Base-by-base conservation (phyloP, 1,140 invertebrate genomes). In the Aphidius gifuensis region DNA sequence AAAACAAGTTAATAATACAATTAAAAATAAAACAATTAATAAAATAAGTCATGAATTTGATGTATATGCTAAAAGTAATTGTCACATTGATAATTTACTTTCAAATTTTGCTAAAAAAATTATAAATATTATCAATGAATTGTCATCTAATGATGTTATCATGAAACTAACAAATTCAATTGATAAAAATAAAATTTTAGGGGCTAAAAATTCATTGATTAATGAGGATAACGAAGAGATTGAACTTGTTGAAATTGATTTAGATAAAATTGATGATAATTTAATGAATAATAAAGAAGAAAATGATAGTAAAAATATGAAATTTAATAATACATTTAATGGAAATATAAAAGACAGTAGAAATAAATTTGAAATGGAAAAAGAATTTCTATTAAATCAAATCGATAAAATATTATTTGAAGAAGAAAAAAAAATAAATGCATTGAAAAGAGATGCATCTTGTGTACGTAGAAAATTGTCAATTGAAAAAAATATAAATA, bases 41-140 rank as follows among this genome's bases (percentile, higher is more conserved):
- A 64, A 44, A 21, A 42, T 72, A 9, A 62, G 56, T 23, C 54
- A 48, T 11, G 56, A 64, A 38, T 38, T 71, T 46, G 58, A 58
- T n/a, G 55, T 64, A 21, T 69, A 65, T 6, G 39, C 47, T 43
- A 61, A 47, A n/a, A 62, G 62, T 39, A 68, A 73, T 53, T 61
- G 59, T 44, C 23, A 40, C 40, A 50, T 71, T 16, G 71, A 71
- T 39, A 49, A 54, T 7, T 49, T 71, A 16, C 51, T 71, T n/a
- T 51, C 47, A 39, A 58, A 62, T 16, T 46, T 64, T 23, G 49
- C 68, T 5, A 54, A 56, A 45, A 70, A 62, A 51, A 55, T 66
- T 7, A 64, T 66, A 6, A 61, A 67, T 40, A 68, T 55, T 16
- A 50, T 72, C 0, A 40, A 16, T 45, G 39, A 55, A 23, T 23